Conservation (phyloP, 1,140 invertebrate genomes). For the Bombus affinis region DNA sequence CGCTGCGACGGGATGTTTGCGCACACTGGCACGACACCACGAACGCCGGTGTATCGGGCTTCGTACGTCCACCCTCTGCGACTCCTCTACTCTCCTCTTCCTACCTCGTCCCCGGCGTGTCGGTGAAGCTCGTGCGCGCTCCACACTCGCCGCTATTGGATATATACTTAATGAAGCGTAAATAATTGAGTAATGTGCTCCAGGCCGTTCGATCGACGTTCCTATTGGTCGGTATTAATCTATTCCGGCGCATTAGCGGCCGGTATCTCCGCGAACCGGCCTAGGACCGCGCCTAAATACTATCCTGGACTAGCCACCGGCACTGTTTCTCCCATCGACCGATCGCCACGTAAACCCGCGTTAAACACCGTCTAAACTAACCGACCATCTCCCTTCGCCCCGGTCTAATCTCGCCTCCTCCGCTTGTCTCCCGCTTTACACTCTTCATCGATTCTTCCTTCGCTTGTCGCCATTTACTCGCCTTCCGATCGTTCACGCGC, state of each 20-base stretch:
- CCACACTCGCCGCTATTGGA: constrained; percentile 81
- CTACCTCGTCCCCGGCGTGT: constrained; percentile 51
- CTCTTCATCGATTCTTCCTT: neutral
- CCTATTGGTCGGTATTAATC: constrained; percentile 83
- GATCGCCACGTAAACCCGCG: constrained; percentile 25
- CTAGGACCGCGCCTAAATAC: constrained; percentile 62
- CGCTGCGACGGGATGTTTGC: constrained; percentile 33
- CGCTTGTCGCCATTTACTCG: neutral
- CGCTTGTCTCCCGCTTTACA: too few relatives aligned
- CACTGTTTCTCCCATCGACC: constrained; percentile 45
- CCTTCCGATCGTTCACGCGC: too few relatives aligned
- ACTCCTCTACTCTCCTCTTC: constrained; percentile 41
- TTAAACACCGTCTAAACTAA: constrained; percentile 48
- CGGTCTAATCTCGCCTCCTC: neutral
- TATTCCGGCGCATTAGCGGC: constrained; percentile 82
- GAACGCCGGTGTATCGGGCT: neutral
- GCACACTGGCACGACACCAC: constrained; percentile 12
- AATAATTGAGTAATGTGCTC: constrained; percentile 84
- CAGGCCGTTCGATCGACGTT: constrained; percentile 81
- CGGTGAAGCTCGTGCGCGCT: constrained; percentile 70
- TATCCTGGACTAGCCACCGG: constrained; percentile 51
- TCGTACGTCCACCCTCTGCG: constrained; percentile 42
- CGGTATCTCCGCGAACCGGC: constrained; percentile 75
- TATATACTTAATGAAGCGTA: constrained; percentile 84
- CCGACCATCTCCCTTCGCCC: neutral